Conservation (phyloP, 1,140 invertebrate genomes). For the Caenorhabditis latens region DNA sequence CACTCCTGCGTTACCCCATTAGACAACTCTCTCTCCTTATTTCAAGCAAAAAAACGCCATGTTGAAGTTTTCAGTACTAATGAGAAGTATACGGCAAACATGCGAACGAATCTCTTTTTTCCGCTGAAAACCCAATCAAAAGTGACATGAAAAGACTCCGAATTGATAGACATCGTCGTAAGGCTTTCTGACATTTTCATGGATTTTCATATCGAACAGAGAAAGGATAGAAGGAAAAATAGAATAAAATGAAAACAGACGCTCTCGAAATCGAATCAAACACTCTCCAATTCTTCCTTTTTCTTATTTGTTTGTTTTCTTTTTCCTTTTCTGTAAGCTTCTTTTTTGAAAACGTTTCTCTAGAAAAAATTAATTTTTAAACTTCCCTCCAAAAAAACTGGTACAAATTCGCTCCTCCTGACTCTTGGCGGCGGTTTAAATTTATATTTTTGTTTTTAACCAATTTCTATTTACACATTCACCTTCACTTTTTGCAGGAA, state of each 20-base stretch:
- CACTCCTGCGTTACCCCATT: neutral
- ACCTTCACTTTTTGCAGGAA: neutral
- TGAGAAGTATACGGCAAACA: too few species aligned
- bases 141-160: too few species aligned
- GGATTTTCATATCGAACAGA: neutral
- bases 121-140: too few species aligned
- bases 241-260: neutral
- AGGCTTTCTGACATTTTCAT: too few species aligned
- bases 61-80: too few species aligned
- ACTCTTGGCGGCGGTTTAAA: neutral
- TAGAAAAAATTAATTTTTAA: too few species aligned
- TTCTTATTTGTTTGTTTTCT: slow-evolving; percentile 12
- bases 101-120: too few species aligned
- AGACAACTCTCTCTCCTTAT: neutral
- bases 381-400: too few species aligned
- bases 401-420: too few species aligned
- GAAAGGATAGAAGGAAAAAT: neutral
- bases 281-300: neutral
- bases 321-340: neutral
- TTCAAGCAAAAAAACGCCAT: too few species aligned
- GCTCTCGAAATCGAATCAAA: slow-evolving; percentile 9
- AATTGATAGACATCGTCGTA: too few species aligned
- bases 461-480: neutral
- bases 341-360: neutral
- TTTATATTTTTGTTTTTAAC: neutral